Evolutionary conservation across 2,888 invertebrate species (phyloP), one percentile per base, ranked within the genome.

Genomic region (Metellina segmentata): DNA sequence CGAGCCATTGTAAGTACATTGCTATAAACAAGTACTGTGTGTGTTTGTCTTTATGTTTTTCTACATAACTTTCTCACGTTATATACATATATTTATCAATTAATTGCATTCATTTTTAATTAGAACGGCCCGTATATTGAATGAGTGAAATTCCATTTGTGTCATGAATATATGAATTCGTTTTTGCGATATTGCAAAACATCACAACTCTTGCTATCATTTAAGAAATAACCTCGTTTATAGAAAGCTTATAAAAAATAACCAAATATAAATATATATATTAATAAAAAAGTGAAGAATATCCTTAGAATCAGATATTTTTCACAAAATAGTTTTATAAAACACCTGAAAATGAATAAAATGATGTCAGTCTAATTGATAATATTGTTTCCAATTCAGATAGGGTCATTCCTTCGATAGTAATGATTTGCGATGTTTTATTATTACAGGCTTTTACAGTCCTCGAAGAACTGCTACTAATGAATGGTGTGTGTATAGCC

Each of bases 401-500:
- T 19, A 19, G 16, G 34, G 6, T 11, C 89, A 49, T 82, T n/a
- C 72, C 7, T 52, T 19, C 49, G 7, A 34, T 16, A 6, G n/a
- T 49, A 81, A 53, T 34, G 49, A 34, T n/a, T 9, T 49, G 34
- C 16, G n/a, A 49, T 82, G n/a, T 82, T 81, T 69, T 11, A 70
- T 69, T 79, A 75, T 95, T 96, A 1, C 96, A 99, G 98, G 98
- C 98, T 11, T 98, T 98, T 94, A 98, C 98, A 95, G 98, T 98
- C 94, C 95, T 99, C 93, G 98, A 98, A 95, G 97, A 97, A 89
- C 95, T 98, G 72, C 95, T 99, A 87, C 97, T 97, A 0, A 96
- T 97, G 94, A 96, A 97, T 95, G 97, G 97, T 93, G 97, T 99
- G 95, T 99, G 99, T 95, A 98, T 99, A 94, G 99, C 99, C 0